Evolutionary conservation across 2,113 vertebrate species (phyloP).

Genomic region (Fulmarus glacialis): DNA sequence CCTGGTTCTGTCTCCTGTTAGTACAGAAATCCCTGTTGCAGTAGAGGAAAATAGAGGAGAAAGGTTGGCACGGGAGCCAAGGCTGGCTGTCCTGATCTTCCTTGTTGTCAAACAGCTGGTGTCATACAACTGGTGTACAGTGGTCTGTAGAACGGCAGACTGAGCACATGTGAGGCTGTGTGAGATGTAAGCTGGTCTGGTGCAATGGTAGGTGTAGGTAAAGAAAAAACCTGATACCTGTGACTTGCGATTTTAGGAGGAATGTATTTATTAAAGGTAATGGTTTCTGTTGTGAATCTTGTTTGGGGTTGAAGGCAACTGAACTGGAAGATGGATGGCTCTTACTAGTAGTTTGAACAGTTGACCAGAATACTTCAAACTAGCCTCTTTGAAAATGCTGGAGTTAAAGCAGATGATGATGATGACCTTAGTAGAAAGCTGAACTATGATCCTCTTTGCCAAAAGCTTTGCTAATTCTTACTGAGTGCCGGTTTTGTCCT

Average conservation of each 20-base stretch:
- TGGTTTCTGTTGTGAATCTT: neutral
- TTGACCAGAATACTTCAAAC: neutral
- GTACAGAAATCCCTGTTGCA: neutral
- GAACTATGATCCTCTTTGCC: neutral
- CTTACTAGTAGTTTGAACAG: neutral
- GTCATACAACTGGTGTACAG: fast-evolving
- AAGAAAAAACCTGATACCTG: neutral
- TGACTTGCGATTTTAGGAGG: neutral
- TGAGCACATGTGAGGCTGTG: neutral
- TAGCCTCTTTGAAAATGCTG: neutral
- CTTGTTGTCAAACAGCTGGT: neutral
- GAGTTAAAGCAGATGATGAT: neutral
- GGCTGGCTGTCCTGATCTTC: neutral
- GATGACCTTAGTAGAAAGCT: neutral
- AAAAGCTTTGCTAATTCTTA: neutral
- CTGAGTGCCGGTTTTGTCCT: neutral
- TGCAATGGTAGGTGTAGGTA: neutral
- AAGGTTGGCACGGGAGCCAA: neutral
- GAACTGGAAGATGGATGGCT: neutral
- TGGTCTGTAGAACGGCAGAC: neutral
- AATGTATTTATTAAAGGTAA: neutral
- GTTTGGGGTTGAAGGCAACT: neutral
- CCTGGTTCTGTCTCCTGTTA: neutral
- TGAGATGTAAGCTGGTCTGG: neutral
- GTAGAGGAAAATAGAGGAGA: neutral